Percentiles rank a stretch among this genome's conserved stretches.
Conservation (phyloP, 2,797 vertebrate genomes). For the Tiaroga cobitis region DNA sequence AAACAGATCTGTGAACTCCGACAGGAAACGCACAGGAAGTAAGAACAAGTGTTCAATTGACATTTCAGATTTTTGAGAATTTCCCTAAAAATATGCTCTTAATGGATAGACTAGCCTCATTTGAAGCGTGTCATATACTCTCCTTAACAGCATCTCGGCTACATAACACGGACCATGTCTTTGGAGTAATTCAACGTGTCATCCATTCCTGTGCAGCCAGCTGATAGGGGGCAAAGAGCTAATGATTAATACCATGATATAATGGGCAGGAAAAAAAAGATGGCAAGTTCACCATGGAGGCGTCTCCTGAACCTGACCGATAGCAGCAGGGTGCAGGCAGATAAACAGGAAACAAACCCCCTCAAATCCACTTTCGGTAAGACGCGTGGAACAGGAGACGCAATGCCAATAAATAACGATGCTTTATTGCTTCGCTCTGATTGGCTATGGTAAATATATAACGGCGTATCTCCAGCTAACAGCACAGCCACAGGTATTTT, state of each 20-base stretch:
- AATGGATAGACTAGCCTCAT: slow-evolving; percentile 49
- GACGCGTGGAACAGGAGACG: slow-evolving; percentile 60
- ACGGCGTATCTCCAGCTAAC: slow-evolving; percentile 59
- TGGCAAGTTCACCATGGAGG: slow-evolving; percentile 72
- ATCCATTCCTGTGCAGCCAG: slow-evolving; percentile 72
- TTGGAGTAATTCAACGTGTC: slow-evolving; percentile 65
- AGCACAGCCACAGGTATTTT: slow-evolving; percentile 59
- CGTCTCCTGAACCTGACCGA: slow-evolving; percentile 79
- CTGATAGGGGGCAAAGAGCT: slow-evolving; percentile 84
- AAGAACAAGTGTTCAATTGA: slow-evolving; percentile 20
- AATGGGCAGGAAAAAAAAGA: slow-evolving; percentile 78
- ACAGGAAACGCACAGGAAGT: slow-evolving; percentile 32
- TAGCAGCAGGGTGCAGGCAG: slow-evolving; percentile 64
- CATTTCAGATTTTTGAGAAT: slow-evolving; percentile 40
- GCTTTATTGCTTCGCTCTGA: slow-evolving; percentile 60
- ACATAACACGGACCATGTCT: slow-evolving; percentile 55
- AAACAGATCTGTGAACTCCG: slow-evolving; percentile 22
- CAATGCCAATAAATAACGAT: slow-evolving; percentile 64
- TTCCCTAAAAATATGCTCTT: slow-evolving; percentile 49
- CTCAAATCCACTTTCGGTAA: slow-evolving; percentile 68
- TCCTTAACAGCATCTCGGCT: slow-evolving; percentile 37
- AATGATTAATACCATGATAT: slow-evolving; percentile 84
- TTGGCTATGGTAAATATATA: slow-evolving; percentile 60
- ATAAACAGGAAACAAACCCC: slow-evolving; percentile 64
- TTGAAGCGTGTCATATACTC: slow-evolving; percentile 45